phyloP scores from a whole-genome alignment of 2,888 invertebrate species.

The Eilema caniola region DNA sequence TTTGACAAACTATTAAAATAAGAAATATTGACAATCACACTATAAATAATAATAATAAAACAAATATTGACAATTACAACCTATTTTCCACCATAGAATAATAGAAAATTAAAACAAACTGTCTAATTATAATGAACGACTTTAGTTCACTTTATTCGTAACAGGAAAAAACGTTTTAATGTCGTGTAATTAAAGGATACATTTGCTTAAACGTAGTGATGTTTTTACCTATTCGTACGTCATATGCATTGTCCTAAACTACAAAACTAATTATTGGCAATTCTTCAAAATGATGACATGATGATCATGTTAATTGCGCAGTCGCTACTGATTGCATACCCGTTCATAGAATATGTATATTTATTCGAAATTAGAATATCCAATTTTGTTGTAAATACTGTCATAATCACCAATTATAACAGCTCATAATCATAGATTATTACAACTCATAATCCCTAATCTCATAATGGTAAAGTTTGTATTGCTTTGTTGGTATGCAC shows the following conservation, averaged over 20 bases:
- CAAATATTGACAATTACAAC: no score
- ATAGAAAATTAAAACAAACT: slow-evolving; percentile 20
- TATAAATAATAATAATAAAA: no score
- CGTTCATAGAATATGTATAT: slow-evolving; percentile 2
- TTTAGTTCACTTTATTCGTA: slow-evolving; percentile 1
- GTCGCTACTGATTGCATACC: slow-evolving; percentile 9
- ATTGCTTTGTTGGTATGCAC: no score
- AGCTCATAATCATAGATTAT: not conserved
- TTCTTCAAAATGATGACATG: slow-evolving; percentile 30
- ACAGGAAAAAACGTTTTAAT: slow-evolving; percentile 33
- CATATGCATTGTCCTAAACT: slow-evolving; percentile 37
- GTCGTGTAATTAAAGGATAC: slow-evolving; percentile 24
- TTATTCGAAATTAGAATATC: not conserved
- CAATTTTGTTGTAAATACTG: not conserved
- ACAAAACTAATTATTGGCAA: slow-evolving; percentile 32
- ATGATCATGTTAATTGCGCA: slow-evolving; percentile 25
- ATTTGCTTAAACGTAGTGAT: slow-evolving; percentile 32
- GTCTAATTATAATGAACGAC: slow-evolving; percentile 7
- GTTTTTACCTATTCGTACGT: slow-evolving; percentile 29
- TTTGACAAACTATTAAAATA: slow-evolving; percentile 7
- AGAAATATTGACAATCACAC: slow-evolving; percentile 10
- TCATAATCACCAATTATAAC: not conserved
- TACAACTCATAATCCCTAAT: no score
- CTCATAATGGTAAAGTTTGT: no score
- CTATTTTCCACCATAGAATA: slow-evolving; percentile 8